Percentiles rank a stretch among this genome's conserved stretches.
Evolutionary conservation across 2,113 vertebrate genomes (phyloP).

Genomic region (Pygoscelis antarcticus): DNA sequence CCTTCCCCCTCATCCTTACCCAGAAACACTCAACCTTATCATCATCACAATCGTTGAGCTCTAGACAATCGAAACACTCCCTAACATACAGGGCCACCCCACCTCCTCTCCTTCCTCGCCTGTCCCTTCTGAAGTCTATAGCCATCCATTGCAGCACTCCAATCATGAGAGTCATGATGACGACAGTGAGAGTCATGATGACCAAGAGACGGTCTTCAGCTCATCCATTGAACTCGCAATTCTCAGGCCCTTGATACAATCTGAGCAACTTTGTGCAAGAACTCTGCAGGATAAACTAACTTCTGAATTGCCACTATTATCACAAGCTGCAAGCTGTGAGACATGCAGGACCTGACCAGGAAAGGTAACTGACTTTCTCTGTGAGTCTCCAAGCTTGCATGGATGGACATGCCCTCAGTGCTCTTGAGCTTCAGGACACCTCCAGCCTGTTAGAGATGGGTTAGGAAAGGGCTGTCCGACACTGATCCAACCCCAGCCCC

Average conservation of each 20-base stretch:
- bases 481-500: neutral
- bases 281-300: neutral
- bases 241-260: neutral
- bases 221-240: neutral
- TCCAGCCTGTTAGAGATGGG: neutral
- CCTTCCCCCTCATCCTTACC: too few relatives aligned
- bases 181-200: too few relatives aligned
- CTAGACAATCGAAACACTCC: too few relatives aligned
- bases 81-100: too few relatives aligned
- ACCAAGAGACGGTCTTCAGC: fast-evolving
- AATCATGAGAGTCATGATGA: too few relatives aligned
- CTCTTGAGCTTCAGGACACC: neutral
- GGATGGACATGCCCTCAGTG: neutral
- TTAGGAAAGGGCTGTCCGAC: neutral
- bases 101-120: too few relatives aligned
- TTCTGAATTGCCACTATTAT: neutral
- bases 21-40: too few relatives aligned
- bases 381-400: neutral
- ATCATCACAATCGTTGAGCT: too few relatives aligned
- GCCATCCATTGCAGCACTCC: too few relatives aligned
- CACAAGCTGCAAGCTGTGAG: too few relatives aligned
- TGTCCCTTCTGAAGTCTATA: too few relatives aligned
- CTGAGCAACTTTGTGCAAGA: neutral
- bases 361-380: neutral
- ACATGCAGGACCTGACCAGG: neutral